These are phyloP conservation scores for Papilio elwesi DNA, from an alignment of 2,888 invertebrate species.

Conservation along the genomic window DNA sequence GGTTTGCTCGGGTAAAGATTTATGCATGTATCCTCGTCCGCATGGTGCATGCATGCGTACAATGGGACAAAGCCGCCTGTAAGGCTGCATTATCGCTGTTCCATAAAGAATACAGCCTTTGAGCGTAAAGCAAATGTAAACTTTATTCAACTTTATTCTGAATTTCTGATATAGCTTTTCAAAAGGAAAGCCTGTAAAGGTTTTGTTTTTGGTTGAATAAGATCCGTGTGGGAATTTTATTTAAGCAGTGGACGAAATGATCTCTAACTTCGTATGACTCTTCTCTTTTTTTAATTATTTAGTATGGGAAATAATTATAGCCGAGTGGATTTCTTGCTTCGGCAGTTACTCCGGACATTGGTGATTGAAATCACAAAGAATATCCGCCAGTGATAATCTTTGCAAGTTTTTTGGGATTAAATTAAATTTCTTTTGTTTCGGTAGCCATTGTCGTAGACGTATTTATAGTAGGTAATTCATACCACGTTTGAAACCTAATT, in stretches of 20 bases:
- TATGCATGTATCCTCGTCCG: constrained; percentile 49
- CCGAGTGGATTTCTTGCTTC: too few species aligned
- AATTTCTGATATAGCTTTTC: constrained; percentile 39
- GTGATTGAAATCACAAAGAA: too few species aligned
- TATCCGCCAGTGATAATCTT: too few species aligned
- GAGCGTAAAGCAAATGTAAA: constrained; percentile 33
- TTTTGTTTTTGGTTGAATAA: constrained; percentile 19
- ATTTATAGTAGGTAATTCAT: too few species aligned
- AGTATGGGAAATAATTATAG: too few species aligned
- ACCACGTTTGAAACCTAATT: too few species aligned
- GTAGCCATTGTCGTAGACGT: too few species aligned
- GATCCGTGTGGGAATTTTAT: constrained; percentile 25
- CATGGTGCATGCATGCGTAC: constrained; percentile 33
- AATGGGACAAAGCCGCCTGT: constrained; percentile 40
- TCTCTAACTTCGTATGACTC: not conserved
- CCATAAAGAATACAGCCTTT: constrained; percentile 39
- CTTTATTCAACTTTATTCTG: constrained; percentile 38
- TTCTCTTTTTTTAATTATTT: not conserved
- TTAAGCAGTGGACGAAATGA: not conserved
- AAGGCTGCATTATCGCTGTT: constrained; percentile 38
- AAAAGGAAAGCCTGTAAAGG: constrained; percentile 20
- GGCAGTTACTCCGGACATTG: too few species aligned
- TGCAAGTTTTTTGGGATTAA: too few species aligned
- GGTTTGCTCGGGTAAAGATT: constrained; percentile 57
- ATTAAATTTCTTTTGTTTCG: too few species aligned